A percentile compares a stretch with the other conserved stretches of the same genome.
Evolutionary conservation across 2,797 vertebrate genomes (phyloP).

Genomic region (Stomatorhinus walkeri): DNA sequence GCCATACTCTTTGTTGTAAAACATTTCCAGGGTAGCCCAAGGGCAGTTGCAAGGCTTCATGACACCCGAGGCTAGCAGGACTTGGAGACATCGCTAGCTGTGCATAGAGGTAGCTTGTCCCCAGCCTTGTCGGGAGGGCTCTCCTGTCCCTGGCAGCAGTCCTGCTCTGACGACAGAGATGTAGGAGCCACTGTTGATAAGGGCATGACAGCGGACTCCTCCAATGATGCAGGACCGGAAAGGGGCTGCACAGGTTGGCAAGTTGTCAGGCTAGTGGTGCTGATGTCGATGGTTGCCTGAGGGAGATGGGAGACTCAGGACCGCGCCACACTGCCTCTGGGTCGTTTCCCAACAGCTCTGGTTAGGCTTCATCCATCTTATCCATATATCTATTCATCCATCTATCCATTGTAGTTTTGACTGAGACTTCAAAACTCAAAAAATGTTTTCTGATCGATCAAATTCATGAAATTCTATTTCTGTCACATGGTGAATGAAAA

Average conservation of each 20-base stretch:
- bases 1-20: not conserved
- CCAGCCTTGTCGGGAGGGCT: not conserved
- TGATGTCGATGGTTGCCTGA: not conserved
- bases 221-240: not conserved
- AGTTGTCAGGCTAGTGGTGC: not conserved
- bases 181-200: not conserved
- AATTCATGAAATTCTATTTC: not conserved
- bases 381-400: too few relatives aligned
- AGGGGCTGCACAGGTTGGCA: not conserved
- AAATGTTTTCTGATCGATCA: not conserved
- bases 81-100: not conserved
- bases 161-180: not conserved
- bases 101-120: not conserved
- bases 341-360: not conserved
- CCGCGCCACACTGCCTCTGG: not conserved
- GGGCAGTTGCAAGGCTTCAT: not conserved
- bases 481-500: not conserved
- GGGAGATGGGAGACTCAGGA: not conserved
- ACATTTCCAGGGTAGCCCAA: not conserved
- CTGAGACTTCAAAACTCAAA: not conserved
- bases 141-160: not conserved
- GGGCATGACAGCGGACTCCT: not conserved
- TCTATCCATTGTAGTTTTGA: not conserved
- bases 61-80: not conserved
- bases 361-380: not conserved